These are phyloP conservation scores for Hydrotaea cyrtoneurina DNA, from an alignment of 2,888 invertebrate species.

Conservation along the genomic window DNA sequence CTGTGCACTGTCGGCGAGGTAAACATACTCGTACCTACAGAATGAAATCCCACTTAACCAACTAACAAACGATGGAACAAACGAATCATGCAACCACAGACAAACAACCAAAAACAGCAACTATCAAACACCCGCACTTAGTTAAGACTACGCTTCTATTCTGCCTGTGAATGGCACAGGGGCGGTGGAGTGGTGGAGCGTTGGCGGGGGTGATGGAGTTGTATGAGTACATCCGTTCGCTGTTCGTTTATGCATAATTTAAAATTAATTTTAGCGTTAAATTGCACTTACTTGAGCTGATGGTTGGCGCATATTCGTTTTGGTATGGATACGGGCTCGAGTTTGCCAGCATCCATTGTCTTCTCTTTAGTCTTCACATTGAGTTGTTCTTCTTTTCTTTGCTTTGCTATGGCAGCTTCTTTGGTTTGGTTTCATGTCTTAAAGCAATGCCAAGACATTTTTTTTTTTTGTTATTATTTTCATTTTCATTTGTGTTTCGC, in stretches of 20 bases:
- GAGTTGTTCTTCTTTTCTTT: neutral
- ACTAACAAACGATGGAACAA: conserved; percentile 3
- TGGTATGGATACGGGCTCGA: neutral
- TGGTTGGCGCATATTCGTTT: neutral
- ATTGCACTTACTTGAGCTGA: conserved; percentile 53
- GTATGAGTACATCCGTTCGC: conserved; percentile 28
- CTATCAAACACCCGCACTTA: neutral
- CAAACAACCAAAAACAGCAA: neutral
- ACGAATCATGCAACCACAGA: conserved; percentile 1
- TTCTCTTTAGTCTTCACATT: neutral
- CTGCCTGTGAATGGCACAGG: neutral
- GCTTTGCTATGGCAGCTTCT: neutral
- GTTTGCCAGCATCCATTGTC: neutral
- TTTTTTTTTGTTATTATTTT: neutral
- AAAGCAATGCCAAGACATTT: conserved; percentile 1
- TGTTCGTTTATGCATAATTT: conserved; percentile 68
- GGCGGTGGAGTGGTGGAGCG: neutral
- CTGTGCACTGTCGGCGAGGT: neutral
- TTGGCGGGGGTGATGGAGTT: neutral
- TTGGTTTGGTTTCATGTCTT: neutral
- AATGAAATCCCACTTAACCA: neutral
- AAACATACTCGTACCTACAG: too few species aligned
- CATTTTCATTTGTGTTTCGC: neutral
- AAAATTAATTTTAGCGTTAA: conserved; percentile 69
- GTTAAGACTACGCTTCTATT: neutral